These are phyloP conservation scores for Hemiprocne comata DNA, from an alignment of 2,113 vertebrate species.

Conservation along the genomic window DNA sequence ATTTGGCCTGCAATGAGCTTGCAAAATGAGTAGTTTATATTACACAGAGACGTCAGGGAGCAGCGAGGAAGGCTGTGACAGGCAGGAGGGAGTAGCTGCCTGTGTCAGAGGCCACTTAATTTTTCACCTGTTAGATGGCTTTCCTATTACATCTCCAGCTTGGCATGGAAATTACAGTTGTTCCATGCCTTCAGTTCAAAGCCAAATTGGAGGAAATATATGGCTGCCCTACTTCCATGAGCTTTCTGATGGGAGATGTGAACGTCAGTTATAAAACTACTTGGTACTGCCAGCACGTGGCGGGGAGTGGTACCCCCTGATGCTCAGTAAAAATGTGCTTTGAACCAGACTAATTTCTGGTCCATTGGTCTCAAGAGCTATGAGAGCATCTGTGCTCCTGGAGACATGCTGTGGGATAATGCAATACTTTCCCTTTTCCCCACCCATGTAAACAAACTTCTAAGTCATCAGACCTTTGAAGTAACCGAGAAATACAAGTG, in stretches of 20 bases:
- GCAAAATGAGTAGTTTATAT: neutral
- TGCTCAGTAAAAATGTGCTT: neutral
- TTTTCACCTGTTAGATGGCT: conserved; percentile 43
- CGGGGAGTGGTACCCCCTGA: neutral
- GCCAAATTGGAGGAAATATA: conserved; percentile 31
- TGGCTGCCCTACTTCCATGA: neutral
- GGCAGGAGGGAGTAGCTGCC: conserved; percentile 1
- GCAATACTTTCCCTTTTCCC: neutral
- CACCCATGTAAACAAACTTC: neutral
- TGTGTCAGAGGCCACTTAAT: neutral
- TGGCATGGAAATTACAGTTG: neutral
- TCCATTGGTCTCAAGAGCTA: neutral
- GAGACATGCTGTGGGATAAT: neutral
- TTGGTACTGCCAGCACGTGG: neutral
- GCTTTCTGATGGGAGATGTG: neutral
- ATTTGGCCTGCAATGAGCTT: neutral
- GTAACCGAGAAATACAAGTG: neutral
- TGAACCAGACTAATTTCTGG: neutral
- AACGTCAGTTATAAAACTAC: neutral
- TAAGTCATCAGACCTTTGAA: neutral
- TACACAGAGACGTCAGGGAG: neutral
- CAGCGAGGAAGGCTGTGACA: neutral
- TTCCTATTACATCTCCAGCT: conserved; percentile 20
- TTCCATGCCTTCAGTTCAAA: neutral
- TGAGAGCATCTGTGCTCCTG: conserved; percentile 7